Base-by-base conservation (phyloP, 2,888 invertebrate genomes). In the Drosophila rellima region DNA sequence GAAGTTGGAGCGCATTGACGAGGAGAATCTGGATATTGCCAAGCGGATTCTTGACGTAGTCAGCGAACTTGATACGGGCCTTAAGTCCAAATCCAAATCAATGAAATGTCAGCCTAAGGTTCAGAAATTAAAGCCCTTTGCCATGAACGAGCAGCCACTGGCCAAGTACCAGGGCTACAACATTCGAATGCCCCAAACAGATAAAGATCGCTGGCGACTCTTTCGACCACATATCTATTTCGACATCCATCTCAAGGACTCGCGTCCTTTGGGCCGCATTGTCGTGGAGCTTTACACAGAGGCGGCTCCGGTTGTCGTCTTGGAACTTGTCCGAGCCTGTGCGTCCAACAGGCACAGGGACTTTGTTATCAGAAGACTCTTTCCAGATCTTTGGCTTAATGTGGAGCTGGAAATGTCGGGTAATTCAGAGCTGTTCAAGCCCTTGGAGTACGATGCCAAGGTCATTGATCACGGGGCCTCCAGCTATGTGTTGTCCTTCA, bases 211-310 rank as follows among this genome's bases (percentile, higher is more conserved):
- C 20, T 70, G 74, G 40, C 62, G 52, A 0, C 73, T 90, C 1
- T 42, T 90, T 17, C 82, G 90, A 23, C 91, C 91, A 0, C 72
- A 72, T 11, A 65, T 91, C 11, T 91, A 74, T 47, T 57, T 91
- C 11, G 89, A 91, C 17, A 11, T 90, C 0, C 75, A 72, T 15
- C 39, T 86, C 0, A 81, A 80, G 52, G 75, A 77, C 10, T 67
- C 80, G 1, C 82, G 84, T 0, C 78, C 82, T 0, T 37, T 90
- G 20, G 91, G 90, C 0, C 74, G 88, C 3, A 60, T 90, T 35
- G 72, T 91, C 0, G 31, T 90, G 1, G 72, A 85, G n/a, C 71
- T 91, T 2, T 91, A 74, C 39, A 85, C 82, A 0, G 91, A 91
- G 59, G 80, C 89, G 0, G 84, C 80, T 0, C 91, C 91, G 0